Conservation (phyloP, 2,113 vertebrate genomes). For the Dicaeum eximium region DNA sequence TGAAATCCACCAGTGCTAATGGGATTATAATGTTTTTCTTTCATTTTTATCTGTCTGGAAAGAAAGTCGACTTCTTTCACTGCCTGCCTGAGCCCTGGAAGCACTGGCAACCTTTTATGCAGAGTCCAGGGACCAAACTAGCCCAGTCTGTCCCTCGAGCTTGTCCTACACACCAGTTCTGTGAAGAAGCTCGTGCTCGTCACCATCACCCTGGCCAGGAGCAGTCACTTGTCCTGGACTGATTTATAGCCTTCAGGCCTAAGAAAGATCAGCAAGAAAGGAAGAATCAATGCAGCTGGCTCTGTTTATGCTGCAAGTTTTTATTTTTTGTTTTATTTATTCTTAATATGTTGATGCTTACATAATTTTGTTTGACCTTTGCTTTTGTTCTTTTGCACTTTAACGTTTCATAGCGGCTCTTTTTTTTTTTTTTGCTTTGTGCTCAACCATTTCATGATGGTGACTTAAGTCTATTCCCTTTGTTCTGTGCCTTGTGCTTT, state of each 20-base stretch:
- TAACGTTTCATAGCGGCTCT: neutral
- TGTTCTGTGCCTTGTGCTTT: slow-evolving; percentile 17
- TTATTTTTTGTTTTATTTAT: neutral
- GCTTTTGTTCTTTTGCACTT: neutral
- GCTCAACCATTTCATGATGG: neutral
- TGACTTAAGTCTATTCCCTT: slow-evolving; percentile 8
- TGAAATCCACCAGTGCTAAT: neutral
- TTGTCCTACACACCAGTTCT: neutral
- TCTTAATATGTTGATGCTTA: neutral
- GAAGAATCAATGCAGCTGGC: neutral
- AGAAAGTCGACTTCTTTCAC: neutral
- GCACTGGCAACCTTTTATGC: neutral
- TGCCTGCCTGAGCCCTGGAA: neutral
- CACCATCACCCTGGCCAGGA: neutral
- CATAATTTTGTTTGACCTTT: neutral
- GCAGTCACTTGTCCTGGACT: neutral
- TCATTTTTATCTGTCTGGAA: neutral
- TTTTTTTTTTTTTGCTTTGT: neutral
- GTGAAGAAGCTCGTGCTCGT: neutral
- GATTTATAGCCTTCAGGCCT: neutral
- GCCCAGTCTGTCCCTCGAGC: neutral
- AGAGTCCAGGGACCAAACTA: neutral
- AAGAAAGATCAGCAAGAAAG: neutral
- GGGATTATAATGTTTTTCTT: neutral
- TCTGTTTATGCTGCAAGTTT: neutral